Evolutionary conservation across 2,888 invertebrate species (phyloP).

Genomic region (Papilio protenor): DNA sequence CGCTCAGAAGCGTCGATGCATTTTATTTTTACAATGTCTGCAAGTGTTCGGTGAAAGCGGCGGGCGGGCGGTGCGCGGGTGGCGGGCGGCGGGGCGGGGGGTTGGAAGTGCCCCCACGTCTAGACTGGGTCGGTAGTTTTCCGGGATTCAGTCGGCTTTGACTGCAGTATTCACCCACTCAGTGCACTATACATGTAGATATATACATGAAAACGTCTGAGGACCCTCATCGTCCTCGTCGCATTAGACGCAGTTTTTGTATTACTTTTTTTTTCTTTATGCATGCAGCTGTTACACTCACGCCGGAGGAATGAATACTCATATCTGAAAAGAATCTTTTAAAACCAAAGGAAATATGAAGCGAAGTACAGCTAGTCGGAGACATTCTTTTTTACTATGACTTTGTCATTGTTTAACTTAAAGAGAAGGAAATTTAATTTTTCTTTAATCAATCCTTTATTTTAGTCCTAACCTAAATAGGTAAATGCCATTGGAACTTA

Average conservation of each 20-base stretch:
- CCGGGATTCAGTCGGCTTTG: conserved; percentile 83
- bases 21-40: conserved; percentile 79
- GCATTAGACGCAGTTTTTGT: conserved; percentile 73
- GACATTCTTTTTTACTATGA: background rate
- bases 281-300: conserved; percentile 58
- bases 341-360: conserved; percentile 57
- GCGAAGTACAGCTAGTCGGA: conserved; percentile 39
- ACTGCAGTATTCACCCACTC: conserved; percentile 83
- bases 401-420: background rate
- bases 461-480: background rate
- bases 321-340: conserved; percentile 66
- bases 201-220: conserved; percentile 68
- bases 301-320: conserved; percentile 60
- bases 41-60: conserved; percentile 63
- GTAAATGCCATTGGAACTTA: background rate
- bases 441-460: background rate
- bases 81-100: conserved; percentile 61
- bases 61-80: conserved; percentile 49
- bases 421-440: background rate
- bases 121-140: conserved; percentile 86
- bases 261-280: conserved; percentile 68
- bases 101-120: conserved; percentile 82
- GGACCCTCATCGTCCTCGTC: conserved; percentile 79
- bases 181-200: conserved; percentile 72
- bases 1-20: conserved; percentile 74